These are phyloP conservation scores for Conops quadrifasciatus DNA, from an alignment of 2,888 invertebrate species.

Conservation along the genomic window DNA sequence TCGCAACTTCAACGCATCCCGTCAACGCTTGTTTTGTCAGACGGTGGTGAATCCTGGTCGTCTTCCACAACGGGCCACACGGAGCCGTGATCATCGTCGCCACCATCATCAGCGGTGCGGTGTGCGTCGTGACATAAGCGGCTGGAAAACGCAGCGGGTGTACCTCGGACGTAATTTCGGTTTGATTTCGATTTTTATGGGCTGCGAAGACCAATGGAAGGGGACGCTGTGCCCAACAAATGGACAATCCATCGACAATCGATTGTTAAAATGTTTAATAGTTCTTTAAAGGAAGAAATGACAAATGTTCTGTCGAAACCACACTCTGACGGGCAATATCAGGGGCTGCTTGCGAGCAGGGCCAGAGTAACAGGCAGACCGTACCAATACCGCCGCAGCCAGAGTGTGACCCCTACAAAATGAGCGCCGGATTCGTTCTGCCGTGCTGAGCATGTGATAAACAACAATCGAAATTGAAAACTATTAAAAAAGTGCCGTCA, in stretches of 20 bases:
- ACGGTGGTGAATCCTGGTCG: conserved; percentile 16
- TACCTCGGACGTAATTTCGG: conserved; percentile 16
- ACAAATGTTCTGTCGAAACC: conserved; percentile 3
- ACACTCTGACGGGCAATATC: background rate
- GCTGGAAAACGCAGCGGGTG: conserved; percentile 25
- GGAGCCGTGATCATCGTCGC: background rate
- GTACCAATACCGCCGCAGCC: no score
- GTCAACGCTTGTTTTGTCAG: conserved; percentile 25
- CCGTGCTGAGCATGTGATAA: conserved; percentile 26
- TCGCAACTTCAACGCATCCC: background rate
- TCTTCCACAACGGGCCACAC: background rate
- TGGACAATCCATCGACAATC: conserved; percentile 3
- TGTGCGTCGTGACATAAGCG: background rate
- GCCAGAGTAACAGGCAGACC: no score
- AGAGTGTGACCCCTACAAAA: background rate
- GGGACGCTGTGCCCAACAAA: background rate
- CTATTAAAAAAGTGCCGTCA: conserved; percentile 27
- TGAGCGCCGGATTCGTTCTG: conserved; percentile 14
- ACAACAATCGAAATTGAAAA: conserved; percentile 29
- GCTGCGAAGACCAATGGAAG: background rate
- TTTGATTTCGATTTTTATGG: conserved; percentile 27
- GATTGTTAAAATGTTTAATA: conserved; percentile 24
- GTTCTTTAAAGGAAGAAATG: conserved; percentile 10
- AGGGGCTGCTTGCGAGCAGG: no score
- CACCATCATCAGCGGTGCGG: conserved; percentile 7